phyloP scores from a whole-genome alignment of 1,140 invertebrate genomes.

The Formica selysi region DNA sequence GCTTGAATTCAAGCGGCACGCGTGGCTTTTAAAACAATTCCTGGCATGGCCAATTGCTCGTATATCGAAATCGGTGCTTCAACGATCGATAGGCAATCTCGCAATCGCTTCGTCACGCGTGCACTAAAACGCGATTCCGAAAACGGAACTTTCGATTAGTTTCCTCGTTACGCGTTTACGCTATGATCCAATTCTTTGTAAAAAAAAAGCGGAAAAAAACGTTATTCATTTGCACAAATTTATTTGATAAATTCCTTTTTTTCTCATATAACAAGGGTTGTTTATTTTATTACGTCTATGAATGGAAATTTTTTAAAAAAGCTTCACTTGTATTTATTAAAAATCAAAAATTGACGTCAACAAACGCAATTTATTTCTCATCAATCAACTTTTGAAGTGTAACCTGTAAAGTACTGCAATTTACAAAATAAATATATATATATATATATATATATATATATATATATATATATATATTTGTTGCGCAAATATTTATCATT shows the following conservation, averaged over 20 bases:
- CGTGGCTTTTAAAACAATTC: conserved; percentile 72
- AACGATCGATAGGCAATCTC: conserved; percentile 69
- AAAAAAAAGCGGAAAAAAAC: conserved; percentile 6
- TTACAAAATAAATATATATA: too few relatives aligned
- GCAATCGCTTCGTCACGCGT: conserved; percentile 52
- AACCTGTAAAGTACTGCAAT: background rate
- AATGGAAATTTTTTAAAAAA: background rate
- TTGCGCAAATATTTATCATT: conserved; percentile 18
- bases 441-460: too few relatives aligned
- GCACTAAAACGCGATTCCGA: conserved; percentile 61
- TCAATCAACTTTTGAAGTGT: background rate
- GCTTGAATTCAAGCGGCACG: conserved; percentile 39
- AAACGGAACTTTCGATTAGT: conserved; percentile 70
- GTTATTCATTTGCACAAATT: conserved; percentile 38
- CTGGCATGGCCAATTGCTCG: conserved; percentile 54
- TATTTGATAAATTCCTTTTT: conserved; percentile 29
- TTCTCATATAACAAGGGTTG: background rate
- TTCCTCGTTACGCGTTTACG: conserved; percentile 60
- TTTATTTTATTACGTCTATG: conserved; percentile 4
- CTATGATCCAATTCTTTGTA: conserved; percentile 38
- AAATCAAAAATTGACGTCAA: conserved; percentile 20
- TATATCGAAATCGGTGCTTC: conserved; percentile 50
- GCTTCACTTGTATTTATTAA: background rate
- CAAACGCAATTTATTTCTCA: conserved; percentile 22
- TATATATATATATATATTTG: too few relatives aligned